Percentiles rank a stretch among this genome's conserved stretches.
Conservation (phyloP, 2,888 invertebrate genomes). For the Pheosia tremula region DNA sequence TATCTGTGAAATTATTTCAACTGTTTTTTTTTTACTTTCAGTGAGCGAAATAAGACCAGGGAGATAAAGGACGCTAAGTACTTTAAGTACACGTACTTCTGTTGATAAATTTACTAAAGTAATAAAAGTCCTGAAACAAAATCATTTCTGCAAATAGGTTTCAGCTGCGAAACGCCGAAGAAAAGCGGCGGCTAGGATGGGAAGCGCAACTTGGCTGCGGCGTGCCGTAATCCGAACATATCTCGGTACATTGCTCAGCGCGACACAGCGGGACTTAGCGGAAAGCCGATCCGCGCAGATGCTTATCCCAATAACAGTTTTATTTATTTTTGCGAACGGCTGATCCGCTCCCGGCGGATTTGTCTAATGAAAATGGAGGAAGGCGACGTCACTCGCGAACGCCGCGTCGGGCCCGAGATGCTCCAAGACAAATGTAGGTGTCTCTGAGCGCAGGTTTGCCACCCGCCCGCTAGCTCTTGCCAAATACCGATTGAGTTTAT, state of each 20-base stretch:
- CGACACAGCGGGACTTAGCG: slow-evolving; percentile 82
- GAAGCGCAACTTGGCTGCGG: slow-evolving; percentile 60
- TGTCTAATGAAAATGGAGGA: slow-evolving; percentile 79
- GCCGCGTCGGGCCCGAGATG: slow-evolving; percentile 32
- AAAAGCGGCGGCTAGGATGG: slow-evolving; percentile 67
- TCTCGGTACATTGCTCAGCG: slow-evolving; percentile 82
- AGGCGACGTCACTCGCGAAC: slow-evolving; percentile 52
- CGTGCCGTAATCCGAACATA: slow-evolving; percentile 78
- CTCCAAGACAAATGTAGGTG: slow-evolving; percentile 41
- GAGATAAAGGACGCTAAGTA: slow-evolving; percentile 18
- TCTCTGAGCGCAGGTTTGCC: slow-evolving; percentile 27
- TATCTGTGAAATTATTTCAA: slow-evolving; percentile 27
- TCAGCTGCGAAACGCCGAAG: slow-evolving; percentile 75
- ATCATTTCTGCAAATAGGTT: slow-evolving; percentile 59
- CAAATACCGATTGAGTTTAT: no score
- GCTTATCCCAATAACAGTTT: slow-evolving; percentile 85
- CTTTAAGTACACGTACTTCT: slow-evolving; percentile 15
- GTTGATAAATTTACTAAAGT: slow-evolving; percentile 1
- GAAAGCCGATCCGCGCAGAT: slow-evolving; percentile 80
- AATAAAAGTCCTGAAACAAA: slow-evolving; percentile 29
- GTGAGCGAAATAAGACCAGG: slow-evolving; percentile 25
- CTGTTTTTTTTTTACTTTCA: slow-evolving; percentile 26
- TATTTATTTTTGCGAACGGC: slow-evolving; percentile 82
- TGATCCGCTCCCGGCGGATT: slow-evolving; percentile 77
- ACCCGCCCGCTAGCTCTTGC: not conserved